Conservation (phyloP, 1,140 invertebrate genomes). For the Achatina immaculata region DNA sequence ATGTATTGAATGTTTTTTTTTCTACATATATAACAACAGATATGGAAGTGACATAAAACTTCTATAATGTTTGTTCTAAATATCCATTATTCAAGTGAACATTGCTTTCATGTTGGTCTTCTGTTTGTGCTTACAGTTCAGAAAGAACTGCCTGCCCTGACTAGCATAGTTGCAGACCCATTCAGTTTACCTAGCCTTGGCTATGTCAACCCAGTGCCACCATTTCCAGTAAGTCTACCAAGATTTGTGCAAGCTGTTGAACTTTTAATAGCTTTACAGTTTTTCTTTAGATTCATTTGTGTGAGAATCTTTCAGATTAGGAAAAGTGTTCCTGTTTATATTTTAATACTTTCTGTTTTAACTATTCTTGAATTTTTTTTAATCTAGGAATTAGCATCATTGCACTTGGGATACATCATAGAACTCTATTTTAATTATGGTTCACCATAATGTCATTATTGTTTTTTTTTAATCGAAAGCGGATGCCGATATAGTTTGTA, state of each 20-base stretch:
- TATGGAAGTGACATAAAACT: too few relatives aligned
- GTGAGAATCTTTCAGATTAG: neutral
- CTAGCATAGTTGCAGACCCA: constrained; percentile 33
- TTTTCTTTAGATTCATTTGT: neutral
- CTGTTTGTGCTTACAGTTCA: constrained; percentile 26
- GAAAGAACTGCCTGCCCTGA: constrained; percentile 23
- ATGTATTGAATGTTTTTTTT: too few relatives aligned
- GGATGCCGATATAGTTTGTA: too few relatives aligned
- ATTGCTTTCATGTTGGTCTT: neutral
- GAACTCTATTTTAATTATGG: too few relatives aligned
- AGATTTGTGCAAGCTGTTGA: neutral
- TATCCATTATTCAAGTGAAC: too few relatives aligned
- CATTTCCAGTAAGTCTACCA: constrained; percentile 13
- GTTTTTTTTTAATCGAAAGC: too few relatives aligned
- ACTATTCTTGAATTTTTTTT: too few relatives aligned
- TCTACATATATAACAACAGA: too few relatives aligned
- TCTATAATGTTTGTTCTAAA: too few relatives aligned
- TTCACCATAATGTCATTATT: too few relatives aligned
- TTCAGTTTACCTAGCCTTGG: constrained; percentile 35
- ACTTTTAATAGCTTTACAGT: neutral
- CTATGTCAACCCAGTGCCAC: constrained; percentile 25
- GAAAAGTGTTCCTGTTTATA: neutral
- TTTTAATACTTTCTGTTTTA: neutral
- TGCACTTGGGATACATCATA: too few relatives aligned
- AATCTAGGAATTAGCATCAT: too few relatives aligned